Base-by-base conservation (phyloP, 2,113 vertebrate genomes). In the Nestor notabilis region DNA sequence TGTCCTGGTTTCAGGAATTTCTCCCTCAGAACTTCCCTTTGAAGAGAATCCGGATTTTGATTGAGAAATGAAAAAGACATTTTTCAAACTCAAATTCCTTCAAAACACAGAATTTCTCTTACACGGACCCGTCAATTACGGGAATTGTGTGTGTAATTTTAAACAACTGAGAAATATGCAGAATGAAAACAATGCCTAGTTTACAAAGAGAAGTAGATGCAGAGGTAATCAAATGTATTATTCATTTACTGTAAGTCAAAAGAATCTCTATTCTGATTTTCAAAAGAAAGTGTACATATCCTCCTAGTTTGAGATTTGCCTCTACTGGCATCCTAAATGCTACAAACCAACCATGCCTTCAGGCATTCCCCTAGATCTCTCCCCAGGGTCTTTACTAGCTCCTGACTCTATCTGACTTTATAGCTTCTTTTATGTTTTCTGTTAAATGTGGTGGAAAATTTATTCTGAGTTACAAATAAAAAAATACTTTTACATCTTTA, bases 11-110 rank as follows among this genome's bases (percentile, higher is more conserved):
- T 24, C 33, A 35, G 21, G 33, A 21, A 35, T 35, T 58, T 35
- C 21, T 58, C 6, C 7, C 17, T 9, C 4, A 19, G 11, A 81
- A 49, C 3, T 64, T 66, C 7, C 5, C 20, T 80, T 33, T 53
- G 13, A 64, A 76, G 14, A 69, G 6, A 72, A 87, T 3, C 3
- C 16, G 50, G 5, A 19, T 35, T 63, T 66, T 92, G 21, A 66
- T 0, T 37, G 11, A 61, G 11, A 85, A 61, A 0, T 69, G 12
- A 47, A 68, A 70, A 31, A 37, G 4, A 17, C 1, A 16, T 68
- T 28, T 55, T 60, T 15, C 7, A 56, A 61, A 74, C 18, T 37
- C 4, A 5, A 49, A 20, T 69, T 81, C 5, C 5, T 53, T 63
- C 28, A 35, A 41, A 69, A 33, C 28, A 53, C 10, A 41, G 14